phyloP scores from a whole-genome alignment of 2,888 invertebrate species.

The Epirrita christyi region DNA sequence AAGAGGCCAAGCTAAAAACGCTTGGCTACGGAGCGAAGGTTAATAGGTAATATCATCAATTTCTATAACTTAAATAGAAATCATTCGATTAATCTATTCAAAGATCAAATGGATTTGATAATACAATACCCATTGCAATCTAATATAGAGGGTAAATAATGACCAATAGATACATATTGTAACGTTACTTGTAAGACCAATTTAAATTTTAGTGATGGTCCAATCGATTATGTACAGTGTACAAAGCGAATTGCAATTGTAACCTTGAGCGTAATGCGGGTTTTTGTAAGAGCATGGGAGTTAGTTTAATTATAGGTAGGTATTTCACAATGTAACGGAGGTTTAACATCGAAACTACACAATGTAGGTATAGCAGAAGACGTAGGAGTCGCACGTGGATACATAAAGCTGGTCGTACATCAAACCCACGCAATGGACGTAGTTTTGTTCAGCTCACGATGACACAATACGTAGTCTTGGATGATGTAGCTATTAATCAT shows the following conservation, averaged over 20 bases:
- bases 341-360: conserved; percentile 25
- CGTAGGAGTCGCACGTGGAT: conserved; percentile 27
- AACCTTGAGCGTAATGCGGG: conserved; percentile 36
- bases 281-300: conserved; percentile 35
- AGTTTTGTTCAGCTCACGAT: conserved; percentile 30
- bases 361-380: conserved; percentile 23
- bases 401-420: conserved; percentile 33
- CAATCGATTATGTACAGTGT: conserved; percentile 30
- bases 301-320: conserved; percentile 28
- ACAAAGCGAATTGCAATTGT: conserved; percentile 32
- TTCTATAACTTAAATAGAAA: not conserved
- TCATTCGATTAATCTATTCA: conserved; percentile 6
- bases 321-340: conserved; percentile 33
- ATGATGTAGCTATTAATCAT: conserved; percentile 33
- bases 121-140: conserved; percentile 7
- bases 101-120: conserved; percentile 1
- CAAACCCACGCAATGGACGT: conserved; percentile 34
- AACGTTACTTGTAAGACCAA: conserved; percentile 28
- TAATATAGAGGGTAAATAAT: conserved; percentile 25
- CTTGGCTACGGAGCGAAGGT: not conserved
- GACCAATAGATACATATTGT: conserved; percentile 26
- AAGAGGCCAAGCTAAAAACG: too few relatives aligned
- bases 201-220: conserved; percentile 32
- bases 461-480: conserved; percentile 34
- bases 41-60: not conserved